Evolutionary conservation across 2,113 vertebrate species (phyloP), one percentile per base, ranked within the genome.

Genomic region (Menidia beryllina): DNA sequence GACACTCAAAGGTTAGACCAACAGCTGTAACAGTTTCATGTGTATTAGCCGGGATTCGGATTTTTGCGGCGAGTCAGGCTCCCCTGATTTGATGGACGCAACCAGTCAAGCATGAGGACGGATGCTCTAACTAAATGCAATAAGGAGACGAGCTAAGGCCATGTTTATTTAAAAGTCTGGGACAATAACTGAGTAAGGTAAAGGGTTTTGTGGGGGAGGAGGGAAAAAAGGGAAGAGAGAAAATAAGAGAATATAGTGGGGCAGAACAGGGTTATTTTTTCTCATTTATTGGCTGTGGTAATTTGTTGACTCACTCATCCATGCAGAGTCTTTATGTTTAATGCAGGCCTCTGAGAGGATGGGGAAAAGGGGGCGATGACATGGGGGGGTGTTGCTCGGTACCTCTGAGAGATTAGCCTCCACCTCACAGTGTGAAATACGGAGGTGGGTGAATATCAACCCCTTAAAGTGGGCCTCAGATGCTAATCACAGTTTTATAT

Each of bases 271-370:
- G 89, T 91, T 86, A 38, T 50, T 51, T 66, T 43, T 21, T n/a
- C 80, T 77, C 86, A 82, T 93, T 94, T 92, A 93, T 90, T 91
- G 90, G 90, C 86, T 74, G 86, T 82, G 89, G 93, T 93, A 91
- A 94, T 94, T 94, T 94, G 94, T 94, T 93, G 92, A 94, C 89
- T 92, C 91, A 90, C 86, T 94, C 94, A 94, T 93, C 93, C 94
- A 92, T 94, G 92, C 86, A 92, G 91, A 75, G 88, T 86, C 92
- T 94, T 93, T 93, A 92, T 94, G 93, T 94, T 93, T 94, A 94
- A 94, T 93, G 92, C 91, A 93, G 84, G 84, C 88, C 91, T 94
- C 87, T 66, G 93, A 88, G 87, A 83, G 65, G 59, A 72, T 56
- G 47, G 54, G 61, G 52, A 68, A 54, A 50, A 64, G 21, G 4